Percentiles rank a stretch among this genome's conserved stretches.
These are phyloP conservation scores for Spisula solida DNA, from an alignment of 2,888 invertebrate species.

Conservation along the genomic window DNA sequence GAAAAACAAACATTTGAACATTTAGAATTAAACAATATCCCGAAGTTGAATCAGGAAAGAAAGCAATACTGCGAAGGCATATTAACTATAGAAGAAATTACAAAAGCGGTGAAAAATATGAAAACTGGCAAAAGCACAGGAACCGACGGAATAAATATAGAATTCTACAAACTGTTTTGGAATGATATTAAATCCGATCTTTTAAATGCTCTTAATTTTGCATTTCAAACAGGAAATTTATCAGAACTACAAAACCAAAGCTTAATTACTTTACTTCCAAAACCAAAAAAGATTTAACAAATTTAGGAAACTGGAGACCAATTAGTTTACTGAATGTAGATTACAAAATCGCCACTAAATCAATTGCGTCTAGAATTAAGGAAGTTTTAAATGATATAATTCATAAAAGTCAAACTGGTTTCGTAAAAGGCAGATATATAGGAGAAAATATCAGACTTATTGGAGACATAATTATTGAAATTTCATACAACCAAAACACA, in stretches of 20 bases:
- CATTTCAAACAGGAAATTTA: background rate
- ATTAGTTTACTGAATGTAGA: conserved; percentile 31
- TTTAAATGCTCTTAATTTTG: conserved; percentile 18
- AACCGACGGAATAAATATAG: conserved; percentile 32
- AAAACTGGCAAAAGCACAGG: conserved; percentile 43
- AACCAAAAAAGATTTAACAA: conserved; percentile 20
- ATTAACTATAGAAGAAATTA: too few species aligned
- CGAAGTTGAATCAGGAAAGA: too few species aligned
- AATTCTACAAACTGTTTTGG: conserved; percentile 34
- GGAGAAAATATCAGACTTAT: too few species aligned
- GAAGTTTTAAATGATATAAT: conserved; percentile 12
- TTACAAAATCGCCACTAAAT: conserved; percentile 31
- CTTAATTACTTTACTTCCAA: conserved; percentile 25
- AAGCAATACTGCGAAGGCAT: too few species aligned
- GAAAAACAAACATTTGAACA: too few species aligned
- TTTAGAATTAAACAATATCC: too few species aligned
- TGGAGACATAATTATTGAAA: too few species aligned
- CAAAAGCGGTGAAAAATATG: conserved; percentile 10
- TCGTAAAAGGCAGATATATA: too few species aligned
- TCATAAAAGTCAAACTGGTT: too few species aligned
- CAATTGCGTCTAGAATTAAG: conserved; percentile 22
- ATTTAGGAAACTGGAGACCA: conserved; percentile 28
- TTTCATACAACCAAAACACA: too few species aligned
- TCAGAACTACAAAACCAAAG: conserved; percentile 28
- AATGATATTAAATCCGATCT: conserved; percentile 4